Evolutionary conservation across 2,797 vertebrate species (phyloP).

Genomic region (Caiman crocodilus): DNA sequence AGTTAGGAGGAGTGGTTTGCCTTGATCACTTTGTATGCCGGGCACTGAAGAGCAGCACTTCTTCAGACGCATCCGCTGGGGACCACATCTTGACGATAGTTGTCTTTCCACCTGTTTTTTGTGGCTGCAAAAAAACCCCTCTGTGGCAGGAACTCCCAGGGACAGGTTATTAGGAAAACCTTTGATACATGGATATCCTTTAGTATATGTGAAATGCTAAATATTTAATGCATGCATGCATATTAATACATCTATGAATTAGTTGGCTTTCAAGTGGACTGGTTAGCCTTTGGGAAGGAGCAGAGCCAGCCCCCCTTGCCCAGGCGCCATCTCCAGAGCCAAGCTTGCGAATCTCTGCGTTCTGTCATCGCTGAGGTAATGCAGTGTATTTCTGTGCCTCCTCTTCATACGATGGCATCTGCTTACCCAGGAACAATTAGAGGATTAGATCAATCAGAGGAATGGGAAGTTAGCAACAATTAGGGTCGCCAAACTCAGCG

Average conservation of each 20-base stretch:
- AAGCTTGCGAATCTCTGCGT: accelerated
- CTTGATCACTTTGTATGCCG: neutral
- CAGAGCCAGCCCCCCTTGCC: neutral
- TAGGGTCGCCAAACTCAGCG: neutral
- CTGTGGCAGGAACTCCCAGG: accelerated
- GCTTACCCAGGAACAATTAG: neutral
- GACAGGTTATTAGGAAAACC: neutral
- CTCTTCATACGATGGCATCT: neutral
- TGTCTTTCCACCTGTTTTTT: neutral
- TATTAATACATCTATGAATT: neutral
- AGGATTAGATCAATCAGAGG: neutral
- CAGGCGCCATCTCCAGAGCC: neutral
- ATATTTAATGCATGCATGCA: too few relatives aligned
- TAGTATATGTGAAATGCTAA: too few relatives aligned
- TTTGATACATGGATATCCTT: too few relatives aligned
- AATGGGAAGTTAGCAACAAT: neutral
- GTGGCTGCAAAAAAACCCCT: neutral
- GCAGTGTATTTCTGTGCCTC: neutral
- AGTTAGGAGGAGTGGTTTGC: neutral
- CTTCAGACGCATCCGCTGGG: too few relatives aligned
- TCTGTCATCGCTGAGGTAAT: neutral
- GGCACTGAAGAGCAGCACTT: too few relatives aligned
- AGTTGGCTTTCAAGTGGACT: neutral
- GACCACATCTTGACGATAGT: neutral
- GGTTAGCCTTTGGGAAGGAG: neutral